Conservation (phyloP, 2,797 vertebrate species). For the Paguma larvata region DNA sequence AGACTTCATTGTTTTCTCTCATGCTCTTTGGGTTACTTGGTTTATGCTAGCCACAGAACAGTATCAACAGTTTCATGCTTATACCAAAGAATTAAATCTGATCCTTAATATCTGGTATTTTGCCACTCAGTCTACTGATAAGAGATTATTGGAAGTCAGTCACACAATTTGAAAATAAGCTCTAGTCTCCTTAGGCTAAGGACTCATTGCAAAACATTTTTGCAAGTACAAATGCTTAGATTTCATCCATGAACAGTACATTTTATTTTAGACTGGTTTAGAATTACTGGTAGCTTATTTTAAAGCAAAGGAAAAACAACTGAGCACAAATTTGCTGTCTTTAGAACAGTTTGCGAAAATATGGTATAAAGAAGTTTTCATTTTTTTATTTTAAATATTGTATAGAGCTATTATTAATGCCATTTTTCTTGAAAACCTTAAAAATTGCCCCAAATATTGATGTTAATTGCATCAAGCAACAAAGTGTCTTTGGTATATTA, state of each 20-base stretch:
- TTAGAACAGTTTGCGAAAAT: constrained; percentile 70
- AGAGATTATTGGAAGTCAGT: constrained; percentile 66
- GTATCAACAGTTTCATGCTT: constrained; percentile 79
- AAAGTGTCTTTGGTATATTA: constrained; percentile 82
- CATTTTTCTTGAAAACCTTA: constrained; percentile 79
- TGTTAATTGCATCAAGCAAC: constrained; percentile 77
- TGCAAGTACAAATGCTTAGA: constrained; percentile 68
- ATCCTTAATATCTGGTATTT: constrained; percentile 65
- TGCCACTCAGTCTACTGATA: constrained; percentile 67
- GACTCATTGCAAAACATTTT: constrained; percentile 75
- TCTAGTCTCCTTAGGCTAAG: constrained; percentile 55
- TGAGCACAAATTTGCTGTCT: constrained; percentile 72
- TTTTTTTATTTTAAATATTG: constrained; percentile 83
- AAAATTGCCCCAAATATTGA: constrained; percentile 76
- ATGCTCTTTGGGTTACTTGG: constrained; percentile 74
- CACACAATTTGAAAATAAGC: constrained; percentile 73
- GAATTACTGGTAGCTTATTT: constrained; percentile 74
- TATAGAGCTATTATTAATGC: constrained; percentile 80
- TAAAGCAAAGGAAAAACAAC: constrained; percentile 71
- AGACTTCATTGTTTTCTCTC: constrained; percentile 67
- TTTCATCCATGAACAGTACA: constrained; percentile 72
- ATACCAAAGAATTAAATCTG: constrained; percentile 87
- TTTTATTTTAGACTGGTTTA: constrained; percentile 71
- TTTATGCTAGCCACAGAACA: constrained; percentile 65
- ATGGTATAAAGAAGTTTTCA: constrained; percentile 77